These are phyloP conservation scores for Amiota mariae DNA, from an alignment of 2,888 invertebrate species.

Conservation along the genomic window DNA sequence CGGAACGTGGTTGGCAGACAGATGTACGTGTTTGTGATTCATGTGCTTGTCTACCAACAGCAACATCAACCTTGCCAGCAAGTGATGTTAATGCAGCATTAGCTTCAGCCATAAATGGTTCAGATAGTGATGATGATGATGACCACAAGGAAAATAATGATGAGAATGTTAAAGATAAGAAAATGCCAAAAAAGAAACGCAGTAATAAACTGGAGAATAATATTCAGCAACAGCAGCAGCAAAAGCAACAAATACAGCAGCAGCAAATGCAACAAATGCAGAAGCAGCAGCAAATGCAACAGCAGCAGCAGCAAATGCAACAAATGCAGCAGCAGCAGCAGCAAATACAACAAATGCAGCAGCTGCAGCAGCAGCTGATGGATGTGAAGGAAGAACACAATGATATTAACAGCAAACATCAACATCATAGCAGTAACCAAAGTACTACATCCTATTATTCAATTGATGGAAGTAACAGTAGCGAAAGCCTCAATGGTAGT, in stretches of 20 bases:
- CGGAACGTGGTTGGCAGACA: constrained; percentile 81
- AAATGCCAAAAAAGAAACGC: too few relatives aligned
- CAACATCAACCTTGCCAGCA: constrained; percentile 39
- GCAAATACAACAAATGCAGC: too few relatives aligned
- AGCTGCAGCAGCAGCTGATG: too few relatives aligned
- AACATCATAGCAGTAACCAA: too few relatives aligned
- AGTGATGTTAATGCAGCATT: constrained; percentile 26
- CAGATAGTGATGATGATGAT: neutral
- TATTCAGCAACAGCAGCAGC: constrained; percentile 19
- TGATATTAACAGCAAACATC: too few relatives aligned
- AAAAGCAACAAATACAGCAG: constrained; percentile 20
- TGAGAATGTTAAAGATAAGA: too few relatives aligned
- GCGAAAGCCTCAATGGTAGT: too few relatives aligned
- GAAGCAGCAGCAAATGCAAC: too few relatives aligned
- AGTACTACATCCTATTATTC: too few relatives aligned
- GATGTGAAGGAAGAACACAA: too few relatives aligned
- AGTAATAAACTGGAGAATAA: neutral
- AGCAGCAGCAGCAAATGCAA: too few relatives aligned
- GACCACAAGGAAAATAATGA: neutral
- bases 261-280: neutral
- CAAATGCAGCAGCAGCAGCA: neutral
- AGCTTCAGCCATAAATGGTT: constrained; percentile 50
- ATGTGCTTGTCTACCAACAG: constrained; percentile 73
- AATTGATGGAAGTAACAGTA: too few relatives aligned
- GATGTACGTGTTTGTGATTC: constrained; percentile 85